These are phyloP conservation scores for Ruditapes philippinarum DNA, from an alignment of 1,140 invertebrate species.

Conservation along the genomic window DNA sequence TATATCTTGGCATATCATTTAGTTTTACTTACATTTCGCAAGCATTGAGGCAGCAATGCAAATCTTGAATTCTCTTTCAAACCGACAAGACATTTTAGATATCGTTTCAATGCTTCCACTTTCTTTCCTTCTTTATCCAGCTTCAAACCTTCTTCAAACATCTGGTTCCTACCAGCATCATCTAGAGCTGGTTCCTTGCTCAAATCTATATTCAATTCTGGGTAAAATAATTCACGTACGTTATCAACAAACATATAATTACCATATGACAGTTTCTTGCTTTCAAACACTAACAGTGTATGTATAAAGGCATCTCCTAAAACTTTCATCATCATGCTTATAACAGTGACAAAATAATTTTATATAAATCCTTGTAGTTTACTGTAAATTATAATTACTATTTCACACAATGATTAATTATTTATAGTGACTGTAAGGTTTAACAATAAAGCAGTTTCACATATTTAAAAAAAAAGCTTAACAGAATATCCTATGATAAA, in stretches of 20 bases:
- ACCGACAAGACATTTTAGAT: constrained; percentile 79
- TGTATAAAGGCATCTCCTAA: constrained; percentile 33
- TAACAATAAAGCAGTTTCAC: too few relatives aligned
- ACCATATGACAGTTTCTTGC: constrained; percentile 28
- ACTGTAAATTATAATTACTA: too few relatives aligned
- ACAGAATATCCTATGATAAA: too few relatives aligned
- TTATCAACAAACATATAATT: constrained; percentile 62
- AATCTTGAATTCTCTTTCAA: constrained; percentile 77
- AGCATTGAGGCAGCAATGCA: constrained; percentile 81
- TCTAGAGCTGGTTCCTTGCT: constrained; percentile 48
- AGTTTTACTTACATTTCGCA: constrained; percentile 80
- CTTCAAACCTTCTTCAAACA: constrained; percentile 80
- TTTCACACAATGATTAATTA: too few relatives aligned
- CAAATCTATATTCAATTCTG: constrained; percentile 11
- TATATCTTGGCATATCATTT: too few relatives aligned
- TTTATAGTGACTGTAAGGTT: too few relatives aligned
- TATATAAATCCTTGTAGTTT: too few relatives aligned
- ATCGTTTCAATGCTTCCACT: constrained; percentile 81
- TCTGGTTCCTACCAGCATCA: constrained; percentile 74
- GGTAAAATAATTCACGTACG: constrained; percentile 29
- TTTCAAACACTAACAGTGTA: constrained; percentile 36
- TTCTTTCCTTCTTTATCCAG: constrained; percentile 75
- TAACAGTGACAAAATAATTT: too few relatives aligned
- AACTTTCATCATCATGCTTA: constrained; percentile 42
- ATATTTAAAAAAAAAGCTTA: too few relatives aligned